phyloP scores from a whole-genome alignment of 1,140 invertebrate genomes.

The Leptinotarsa defecta region DNA sequence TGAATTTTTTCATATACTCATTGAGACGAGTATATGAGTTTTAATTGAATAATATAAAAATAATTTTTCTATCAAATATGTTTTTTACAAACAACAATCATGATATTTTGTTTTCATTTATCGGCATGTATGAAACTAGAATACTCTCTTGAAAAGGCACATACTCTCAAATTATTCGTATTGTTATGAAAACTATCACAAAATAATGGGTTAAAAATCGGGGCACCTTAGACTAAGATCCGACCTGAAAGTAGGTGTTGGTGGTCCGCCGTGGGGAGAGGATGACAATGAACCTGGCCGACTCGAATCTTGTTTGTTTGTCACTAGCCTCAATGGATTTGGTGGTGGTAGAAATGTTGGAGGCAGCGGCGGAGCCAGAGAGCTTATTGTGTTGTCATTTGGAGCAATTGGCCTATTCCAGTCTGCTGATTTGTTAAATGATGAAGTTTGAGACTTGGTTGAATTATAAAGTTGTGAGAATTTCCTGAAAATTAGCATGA shows the following conservation, averaged over 20 bases:
- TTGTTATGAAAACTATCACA: no score
- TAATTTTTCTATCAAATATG: no score
- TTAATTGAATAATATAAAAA: no score
- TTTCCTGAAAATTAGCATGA: conserved; percentile 36
- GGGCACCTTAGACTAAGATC: conserved; percentile 68
- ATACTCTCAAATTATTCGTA: no score
- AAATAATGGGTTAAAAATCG: background rate
- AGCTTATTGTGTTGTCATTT: conserved; percentile 53
- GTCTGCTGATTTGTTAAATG: conserved; percentile 46
- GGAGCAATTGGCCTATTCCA: conserved; percentile 51
- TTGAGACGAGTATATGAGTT: no score
- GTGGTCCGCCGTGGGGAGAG: conserved; percentile 70
- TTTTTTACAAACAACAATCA: no score
- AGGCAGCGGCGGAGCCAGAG: conserved; percentile 60
- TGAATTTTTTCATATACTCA: no score
- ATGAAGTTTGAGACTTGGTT: conserved; percentile 54
- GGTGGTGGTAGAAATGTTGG: conserved; percentile 75
- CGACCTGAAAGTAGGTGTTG: conserved; percentile 83
- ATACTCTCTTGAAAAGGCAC: no score
- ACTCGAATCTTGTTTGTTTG: conserved; percentile 62
- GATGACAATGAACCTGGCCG: conserved; percentile 57
- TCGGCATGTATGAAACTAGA: no score
- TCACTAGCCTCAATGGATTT: conserved; percentile 67
- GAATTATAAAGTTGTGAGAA: conserved; percentile 50
- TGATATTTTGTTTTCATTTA: no score